phyloP scores from a whole-genome alignment of 2,797 vertebrate species.

The Pantherophis vulpinus region DNA sequence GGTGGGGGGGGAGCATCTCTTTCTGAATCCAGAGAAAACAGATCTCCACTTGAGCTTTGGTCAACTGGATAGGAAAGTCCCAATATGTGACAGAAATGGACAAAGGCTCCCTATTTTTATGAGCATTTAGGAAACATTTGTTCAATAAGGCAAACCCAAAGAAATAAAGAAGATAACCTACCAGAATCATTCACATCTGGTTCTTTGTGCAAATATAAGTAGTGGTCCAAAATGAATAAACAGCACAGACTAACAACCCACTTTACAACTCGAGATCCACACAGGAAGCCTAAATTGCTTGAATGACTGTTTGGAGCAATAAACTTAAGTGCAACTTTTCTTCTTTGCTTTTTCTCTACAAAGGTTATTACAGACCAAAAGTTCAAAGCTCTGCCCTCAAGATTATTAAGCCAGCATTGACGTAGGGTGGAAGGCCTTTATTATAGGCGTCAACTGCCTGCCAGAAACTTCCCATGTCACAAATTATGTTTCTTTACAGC shows the following conservation, averaged over 20 bases:
- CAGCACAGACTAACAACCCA: no score
- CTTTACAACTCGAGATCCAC: neutral
- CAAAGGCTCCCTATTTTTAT: neutral
- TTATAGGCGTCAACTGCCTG: neutral
- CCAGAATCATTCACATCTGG: neutral
- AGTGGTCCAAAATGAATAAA: neutral
- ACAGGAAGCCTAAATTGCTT: neutral
- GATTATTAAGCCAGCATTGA: slow-evolving; percentile 1
- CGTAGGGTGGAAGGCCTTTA: slow-evolving; percentile 4
- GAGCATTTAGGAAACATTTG: neutral
- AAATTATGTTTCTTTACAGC: slow-evolving; percentile 33
- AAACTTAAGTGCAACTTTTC: neutral
- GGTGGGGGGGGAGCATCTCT: no score
- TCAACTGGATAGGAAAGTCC: neutral
- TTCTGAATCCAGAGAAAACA: neutral
- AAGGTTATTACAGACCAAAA: slow-evolving; percentile 6
- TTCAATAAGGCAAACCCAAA: neutral
- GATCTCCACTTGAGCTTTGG: neutral
- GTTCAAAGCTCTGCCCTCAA: neutral
- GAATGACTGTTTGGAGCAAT: neutral
- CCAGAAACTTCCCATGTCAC: neutral
- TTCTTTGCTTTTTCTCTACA: neutral
- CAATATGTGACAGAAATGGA: neutral
- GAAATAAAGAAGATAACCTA: neutral
- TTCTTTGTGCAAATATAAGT: neutral